Evolutionary conservation across 2,888 invertebrate species (phyloP), one percentile per base, ranked within the genome.

Genomic region (Platycheirus rosarum): DNA sequence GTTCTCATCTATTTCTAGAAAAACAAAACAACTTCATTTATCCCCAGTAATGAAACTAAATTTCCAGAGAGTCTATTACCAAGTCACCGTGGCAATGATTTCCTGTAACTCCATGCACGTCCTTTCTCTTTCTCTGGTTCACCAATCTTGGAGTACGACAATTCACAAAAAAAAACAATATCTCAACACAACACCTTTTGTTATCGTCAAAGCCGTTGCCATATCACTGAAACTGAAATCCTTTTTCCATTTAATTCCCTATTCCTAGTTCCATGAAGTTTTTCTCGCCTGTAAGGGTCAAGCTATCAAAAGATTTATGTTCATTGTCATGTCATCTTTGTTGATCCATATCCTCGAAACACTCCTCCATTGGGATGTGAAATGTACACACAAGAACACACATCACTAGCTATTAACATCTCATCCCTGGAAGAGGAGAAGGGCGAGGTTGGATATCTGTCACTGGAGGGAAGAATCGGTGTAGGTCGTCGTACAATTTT

Each of bases 271-370:
- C 11, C 13, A 2, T 13, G n/a, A 0, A 35, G 7, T 40, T 2
- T 14, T n/a, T 9, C 5, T 0, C 9, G 4, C 57, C 11, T 14
- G 11, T 14, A 5, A 4, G 40, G 23, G 40, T 23, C 23, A 18
- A 1, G 9, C 40, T 14, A 14, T 55, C 51, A 60, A 49, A 62
- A 79, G 75, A 76, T 68, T 76, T 69, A 62, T 35, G 37, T 68
- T 68, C 68, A 48, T 44, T 68, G 71, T 48, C 51, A 66, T 79
- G 62, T 68, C 73, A 79, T 62, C 48, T 37, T 42, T 78, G 20
- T 18, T 63, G 42, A 62, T 68, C 79, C 37, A 49, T 63, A 53
- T 42, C 42, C 49, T 62, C 69, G 23, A 11, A 44, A 40, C n/a
- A n/a, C 23, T 51, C 62, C 40, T 55, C 32, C 46, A 51, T 68